Evolutionary conservation across 2,113 vertebrate genomes (phyloP).

Genomic region (Prunella fulvescens): DNA sequence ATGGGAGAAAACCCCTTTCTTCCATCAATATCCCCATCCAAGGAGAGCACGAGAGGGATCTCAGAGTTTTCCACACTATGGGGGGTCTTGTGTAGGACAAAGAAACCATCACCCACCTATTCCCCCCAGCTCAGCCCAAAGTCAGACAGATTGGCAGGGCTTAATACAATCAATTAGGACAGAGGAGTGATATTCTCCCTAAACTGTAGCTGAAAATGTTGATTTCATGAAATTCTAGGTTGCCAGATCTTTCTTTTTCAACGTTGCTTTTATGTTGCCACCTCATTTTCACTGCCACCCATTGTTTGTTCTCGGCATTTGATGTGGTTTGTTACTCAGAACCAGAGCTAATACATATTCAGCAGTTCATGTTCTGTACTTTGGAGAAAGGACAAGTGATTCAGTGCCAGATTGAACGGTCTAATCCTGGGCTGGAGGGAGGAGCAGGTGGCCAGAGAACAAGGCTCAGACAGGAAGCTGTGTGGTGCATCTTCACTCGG

Average conservation of each 20-base stretch:
- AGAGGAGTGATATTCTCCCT: background rate
- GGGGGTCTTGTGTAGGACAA: background rate
- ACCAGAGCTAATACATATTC: slow-evolving; percentile 51
- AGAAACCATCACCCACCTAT: background rate
- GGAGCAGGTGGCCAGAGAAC: slow-evolving; percentile 37
- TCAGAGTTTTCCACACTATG: fast-evolving
- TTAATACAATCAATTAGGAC: background rate
- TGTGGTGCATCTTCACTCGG: background rate
- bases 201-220: background rate
- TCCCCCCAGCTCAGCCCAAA: background rate
- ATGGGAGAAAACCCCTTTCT: background rate
- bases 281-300: slow-evolving; percentile 45
- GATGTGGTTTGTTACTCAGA: slow-evolving; percentile 57
- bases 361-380: slow-evolving; percentile 10
- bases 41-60: background rate
- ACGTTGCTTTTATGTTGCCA: slow-evolving; percentile 54
- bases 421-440: background rate
- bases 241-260: slow-evolving; percentile 22
- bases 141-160: background rate
- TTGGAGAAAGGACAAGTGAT: slow-evolving; percentile 44
- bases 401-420: background rate
- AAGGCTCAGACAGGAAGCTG: slow-evolving; percentile 1
- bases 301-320: slow-evolving; percentile 46
- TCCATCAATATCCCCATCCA: no score
- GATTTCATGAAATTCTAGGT: background rate